phyloP scores from a whole-genome alignment of 2,797 vertebrate species.

The Ceryle rudis region DNA sequence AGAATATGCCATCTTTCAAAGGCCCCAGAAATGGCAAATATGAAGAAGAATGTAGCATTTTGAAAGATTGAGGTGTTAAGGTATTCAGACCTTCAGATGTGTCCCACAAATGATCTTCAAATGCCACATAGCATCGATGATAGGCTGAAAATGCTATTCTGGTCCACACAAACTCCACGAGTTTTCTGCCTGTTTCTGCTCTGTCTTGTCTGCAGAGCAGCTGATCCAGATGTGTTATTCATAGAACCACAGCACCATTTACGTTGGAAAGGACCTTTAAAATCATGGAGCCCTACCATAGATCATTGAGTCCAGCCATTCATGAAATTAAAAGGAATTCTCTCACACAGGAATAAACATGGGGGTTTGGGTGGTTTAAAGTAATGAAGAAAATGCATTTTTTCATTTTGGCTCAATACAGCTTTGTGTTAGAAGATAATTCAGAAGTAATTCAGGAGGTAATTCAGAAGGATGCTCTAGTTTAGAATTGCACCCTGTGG shows the following conservation, averaged over 20 bases:
- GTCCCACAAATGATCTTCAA: neutral
- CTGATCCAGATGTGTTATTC: neutral
- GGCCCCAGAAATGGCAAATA: neutral
- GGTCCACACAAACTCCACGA: neutral
- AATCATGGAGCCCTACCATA: neutral
- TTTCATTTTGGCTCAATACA: neutral
- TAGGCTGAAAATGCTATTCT: neutral
- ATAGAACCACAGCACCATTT: neutral
- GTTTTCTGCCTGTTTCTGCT: neutral
- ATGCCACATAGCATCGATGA: neutral
- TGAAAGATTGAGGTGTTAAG: neutral
- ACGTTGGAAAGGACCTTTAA: neutral
- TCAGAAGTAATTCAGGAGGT: neutral
- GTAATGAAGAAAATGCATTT: rapidly evolving
- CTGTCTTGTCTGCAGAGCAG: neutral
- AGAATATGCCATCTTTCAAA: neutral
- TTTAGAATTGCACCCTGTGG: neutral
- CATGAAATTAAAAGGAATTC: neutral
- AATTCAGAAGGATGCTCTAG: neutral
- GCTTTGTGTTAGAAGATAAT: neutral
- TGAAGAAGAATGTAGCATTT: neutral
- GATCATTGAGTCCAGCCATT: neutral
- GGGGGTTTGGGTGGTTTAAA: rapidly evolving
- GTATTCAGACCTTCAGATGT: neutral
- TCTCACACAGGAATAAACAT: neutral